Conservation (phyloP, 2,888 invertebrate genomes). For the Helobdella robusta region DNA sequence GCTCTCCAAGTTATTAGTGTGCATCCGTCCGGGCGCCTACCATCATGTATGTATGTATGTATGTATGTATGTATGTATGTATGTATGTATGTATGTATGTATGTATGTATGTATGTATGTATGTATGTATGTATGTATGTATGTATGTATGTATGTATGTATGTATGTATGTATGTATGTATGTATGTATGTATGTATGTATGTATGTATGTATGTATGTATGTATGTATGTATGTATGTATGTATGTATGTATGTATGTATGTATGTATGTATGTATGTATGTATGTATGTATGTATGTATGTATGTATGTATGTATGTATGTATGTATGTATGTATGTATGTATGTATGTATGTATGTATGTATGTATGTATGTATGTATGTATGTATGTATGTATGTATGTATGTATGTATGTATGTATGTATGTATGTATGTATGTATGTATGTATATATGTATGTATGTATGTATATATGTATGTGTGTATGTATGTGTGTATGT, state of each 20-base stretch:
- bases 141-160: conserved; percentile 5
- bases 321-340: conserved; percentile 17
- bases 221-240: conserved; percentile 29
- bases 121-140: conserved; percentile 9
- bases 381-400: conserved; percentile 17
- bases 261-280: conserved; percentile 15
- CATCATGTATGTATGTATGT: neutral
- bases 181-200: conserved; percentile 12
- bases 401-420: conserved; percentile 22
- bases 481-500: too few relatives aligned
- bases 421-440: conserved; percentile 23
- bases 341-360: conserved; percentile 17
- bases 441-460: conserved; percentile 21
- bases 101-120: conserved; percentile 11
- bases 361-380: conserved; percentile 17
- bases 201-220: neutral
- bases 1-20: too few relatives aligned
- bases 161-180: conserved; percentile 9
- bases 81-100: conserved; percentile 4
- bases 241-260: conserved; percentile 20
- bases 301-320: conserved; percentile 17
- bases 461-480: conserved; percentile 13
- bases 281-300: conserved; percentile 17
- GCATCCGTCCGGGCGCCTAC: too few relatives aligned
- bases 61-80: neutral